Evolutionary conservation across 2,113 vertebrate species (phyloP), one percentile per base, ranked within the genome.

Genomic region (Ciconia maguari): DNA sequence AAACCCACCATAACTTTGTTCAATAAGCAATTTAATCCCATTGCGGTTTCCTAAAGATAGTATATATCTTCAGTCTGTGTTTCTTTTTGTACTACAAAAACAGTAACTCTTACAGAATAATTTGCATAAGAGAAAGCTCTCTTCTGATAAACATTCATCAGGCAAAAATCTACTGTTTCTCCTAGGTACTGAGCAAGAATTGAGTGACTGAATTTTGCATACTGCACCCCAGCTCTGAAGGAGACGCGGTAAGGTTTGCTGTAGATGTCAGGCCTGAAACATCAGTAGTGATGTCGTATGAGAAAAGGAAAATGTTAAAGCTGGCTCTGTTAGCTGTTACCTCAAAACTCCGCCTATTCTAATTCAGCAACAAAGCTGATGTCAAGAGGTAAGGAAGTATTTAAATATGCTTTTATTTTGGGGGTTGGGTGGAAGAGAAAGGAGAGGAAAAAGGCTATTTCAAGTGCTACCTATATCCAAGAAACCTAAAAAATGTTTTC

Each of bases 271-370:
- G 58, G 54, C 70, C 75, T 69, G 44, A 61, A 66, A 54, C 26
- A 36, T 10, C 42, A 62, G 49, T 18, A 42, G 18, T 13, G 46
- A 52, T 20, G 8, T 17, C 0, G 0, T 25, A 11, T 18, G 52
- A 75, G 57, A 32, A 65, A 74, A 69, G n/a, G 52, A 69, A 70
- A 82, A 64, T 12, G 6, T 42, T 64, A 72, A 79, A 52, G 10
- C n/a, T 42, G 22, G n/a, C 7, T 42, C 24, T 26, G 9, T 41
- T 41, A 75, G 29, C 68, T 65, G 51, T 44, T 70, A 41, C 24
- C 36, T 72, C 69, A 92, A 71, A 92, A 52, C 60, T 54, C 62
- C 48, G 27, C 14, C 46, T 83, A 8, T 22, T 26, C 44, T 75
- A 65, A 80, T 52, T 69, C 54, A 49, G 55, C 30, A 80, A 11